Evolutionary conservation across 2,113 vertebrate species (phyloP).

Genomic region (Archocentrus centrarchus): DNA sequence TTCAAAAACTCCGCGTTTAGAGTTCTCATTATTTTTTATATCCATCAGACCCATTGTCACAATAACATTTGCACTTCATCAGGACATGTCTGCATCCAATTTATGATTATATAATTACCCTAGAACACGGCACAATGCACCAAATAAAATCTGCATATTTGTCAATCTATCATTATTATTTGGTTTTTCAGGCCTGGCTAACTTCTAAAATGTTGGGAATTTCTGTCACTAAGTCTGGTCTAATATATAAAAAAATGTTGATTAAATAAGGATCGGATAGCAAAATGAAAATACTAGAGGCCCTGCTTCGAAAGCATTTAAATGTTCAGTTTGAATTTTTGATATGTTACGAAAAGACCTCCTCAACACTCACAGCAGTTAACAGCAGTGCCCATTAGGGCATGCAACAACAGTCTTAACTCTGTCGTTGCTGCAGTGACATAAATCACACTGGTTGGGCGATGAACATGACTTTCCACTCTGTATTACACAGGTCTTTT

Average conservation of each 20-base stretch:
- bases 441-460: conserved; percentile 38
- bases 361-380: not conserved
- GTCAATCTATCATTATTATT: not conserved
- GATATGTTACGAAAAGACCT: conserved; percentile 6
- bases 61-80: not conserved
- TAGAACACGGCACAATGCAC: not conserved
- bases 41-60: not conserved
- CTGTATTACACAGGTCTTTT: conserved; percentile 30
- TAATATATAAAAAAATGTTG: not conserved
- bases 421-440: conserved; percentile 19
- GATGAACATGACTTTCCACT: conserved; percentile 57
- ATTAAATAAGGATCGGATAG: not conserved
- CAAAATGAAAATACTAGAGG: not conserved
- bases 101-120: not conserved
- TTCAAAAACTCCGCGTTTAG: not conserved
- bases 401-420: conserved; percentile 20
- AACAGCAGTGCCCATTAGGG: conserved; percentile 32
- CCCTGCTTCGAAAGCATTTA: conserved; percentile 3
- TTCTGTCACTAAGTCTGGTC: not conserved
- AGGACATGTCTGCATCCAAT: not conserved
- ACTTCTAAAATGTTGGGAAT: not conserved
- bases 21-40: not conserved
- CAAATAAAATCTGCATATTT: not conserved
- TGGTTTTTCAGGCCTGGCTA: not conserved
- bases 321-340: conserved; percentile 16